These are phyloP conservation scores for Orthosia gracilis DNA, from an alignment of 2,888 invertebrate genomes.

Conservation along the genomic window DNA sequence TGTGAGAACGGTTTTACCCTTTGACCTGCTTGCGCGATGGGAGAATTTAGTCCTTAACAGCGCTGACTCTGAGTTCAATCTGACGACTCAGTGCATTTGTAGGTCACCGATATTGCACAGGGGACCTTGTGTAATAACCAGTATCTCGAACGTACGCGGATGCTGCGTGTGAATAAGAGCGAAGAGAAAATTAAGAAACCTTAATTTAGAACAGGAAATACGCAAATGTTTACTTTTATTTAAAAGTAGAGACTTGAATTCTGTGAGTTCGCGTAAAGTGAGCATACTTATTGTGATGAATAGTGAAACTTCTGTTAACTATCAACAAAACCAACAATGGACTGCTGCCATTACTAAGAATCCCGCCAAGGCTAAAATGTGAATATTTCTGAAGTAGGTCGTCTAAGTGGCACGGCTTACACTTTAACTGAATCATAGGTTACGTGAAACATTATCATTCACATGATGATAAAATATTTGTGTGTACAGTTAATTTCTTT, in stretches of 20 bases:
- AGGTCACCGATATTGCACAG: constrained; percentile 85
- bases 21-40: constrained; percentile 78
- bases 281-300: constrained; percentile 32
- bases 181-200: constrained; percentile 62
- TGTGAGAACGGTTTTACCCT: constrained; percentile 81
- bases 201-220: constrained; percentile 65
- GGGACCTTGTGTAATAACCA: constrained; percentile 83
- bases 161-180: constrained; percentile 69
- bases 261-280: constrained; percentile 21
- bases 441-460: constrained; percentile 67
- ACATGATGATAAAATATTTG: constrained; percentile 53
- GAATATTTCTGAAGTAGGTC: constrained; percentile 82
- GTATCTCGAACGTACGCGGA: constrained; percentile 77
- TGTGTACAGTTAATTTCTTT: constrained; percentile 30
- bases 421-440: constrained; percentile 77
- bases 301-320: constrained; percentile 48
- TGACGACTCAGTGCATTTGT: constrained; percentile 77
- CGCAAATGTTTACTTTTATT: constrained; percentile 41
- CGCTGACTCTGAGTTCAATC: constrained; percentile 75
- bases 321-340: constrained; percentile 66
- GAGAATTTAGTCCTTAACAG: constrained; percentile 79
- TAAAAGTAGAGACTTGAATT: constrained; percentile 34
- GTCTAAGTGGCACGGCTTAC: constrained; percentile 75
- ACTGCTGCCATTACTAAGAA: constrained; percentile 76
- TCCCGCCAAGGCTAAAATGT: constrained; percentile 75